Evolutionary conservation across 2,888 invertebrate genomes (phyloP), one percentile per base, ranked within the genome.

Genomic region (Sarcophaga rosellei): DNA sequence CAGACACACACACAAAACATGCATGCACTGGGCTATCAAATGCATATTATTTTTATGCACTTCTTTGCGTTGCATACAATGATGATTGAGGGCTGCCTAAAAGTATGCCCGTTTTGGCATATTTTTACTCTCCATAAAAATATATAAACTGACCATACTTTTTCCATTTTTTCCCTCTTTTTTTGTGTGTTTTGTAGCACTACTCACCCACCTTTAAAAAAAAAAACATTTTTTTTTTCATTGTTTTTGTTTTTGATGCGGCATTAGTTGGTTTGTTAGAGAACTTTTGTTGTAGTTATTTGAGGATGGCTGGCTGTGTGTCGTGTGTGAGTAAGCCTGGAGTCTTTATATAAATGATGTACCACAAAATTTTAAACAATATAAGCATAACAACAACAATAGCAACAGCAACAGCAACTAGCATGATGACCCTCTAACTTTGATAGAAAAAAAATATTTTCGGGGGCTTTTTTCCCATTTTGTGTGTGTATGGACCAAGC

Each of bases 321-420:
- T 35, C 35, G 35, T 10, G 35, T 35, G 35, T 35, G 20, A 78
- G 72, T 82, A 76, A 80, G 82, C 82, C 75, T n/a, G 57, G n/a
- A 81, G 83, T 59, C 68, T 74, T 76, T 66, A 45, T 70, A 85
- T 75, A 69, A 62, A 74, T 76, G 70, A 79, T 78, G 69, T 70
- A 85, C 85, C 77, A 78, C 85, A 85, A 86, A 75, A 79, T 72
- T 81, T 86, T 80, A 74, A 83, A 80, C 77, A 86, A 80, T 80
- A 68, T 72, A 77, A 35, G 10, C 8, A 35, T 35, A 10, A 1
- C 35, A 2, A 35, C 8, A 35, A 35, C 35, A 35, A 10, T 10
- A 35, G 2, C 35, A 35, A 35, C 35, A 35, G 8, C 35, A 35
- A 35, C 35, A 1, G 35, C 35, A 35, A 35, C 35, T 35, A 35